phyloP scores from a whole-genome alignment of 2,888 invertebrate genomes.

The Hemithea aestivaria region DNA sequence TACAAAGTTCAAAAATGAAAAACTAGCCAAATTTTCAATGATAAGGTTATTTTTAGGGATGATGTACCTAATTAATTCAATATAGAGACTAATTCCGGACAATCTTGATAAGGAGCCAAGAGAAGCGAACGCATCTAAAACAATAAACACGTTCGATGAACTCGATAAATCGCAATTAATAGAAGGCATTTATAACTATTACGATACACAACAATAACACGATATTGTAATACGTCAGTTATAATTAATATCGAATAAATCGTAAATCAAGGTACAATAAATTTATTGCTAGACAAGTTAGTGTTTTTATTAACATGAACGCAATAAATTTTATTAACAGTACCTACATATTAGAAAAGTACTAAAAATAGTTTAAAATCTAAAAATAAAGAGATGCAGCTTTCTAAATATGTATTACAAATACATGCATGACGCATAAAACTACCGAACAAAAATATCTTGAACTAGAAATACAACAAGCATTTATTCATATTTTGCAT shows the following conservation, averaged over 20 bases:
- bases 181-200: conserved; percentile 3
- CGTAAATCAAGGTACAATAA: conserved; percentile 34
- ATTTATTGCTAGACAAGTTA: conserved; percentile 36
- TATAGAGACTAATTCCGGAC: conserved; percentile 31
- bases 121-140: conserved; percentile 35
- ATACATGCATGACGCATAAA: no score
- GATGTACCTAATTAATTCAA: conserved; percentile 34
- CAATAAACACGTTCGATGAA: conserved; percentile 45
- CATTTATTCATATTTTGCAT: background rate
- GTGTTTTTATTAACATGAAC: conserved; percentile 24
- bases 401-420: no score
- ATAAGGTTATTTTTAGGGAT: conserved; percentile 25
- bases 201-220: conserved; percentile 11
- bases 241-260: conserved; percentile 31
- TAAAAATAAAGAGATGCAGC: no score
- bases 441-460: no score
- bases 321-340: conserved; percentile 37
- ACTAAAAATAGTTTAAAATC: no score
- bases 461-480: no score
- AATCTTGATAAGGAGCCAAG: conserved; percentile 49
- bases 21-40: no score
- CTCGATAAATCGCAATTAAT: conserved; percentile 30
- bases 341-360: no score
- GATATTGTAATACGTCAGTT: conserved; percentile 30
- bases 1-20: no score